Base-by-base conservation (phyloP, 2,113 vertebrate genomes). In the Aptenodytes forsteri region DNA sequence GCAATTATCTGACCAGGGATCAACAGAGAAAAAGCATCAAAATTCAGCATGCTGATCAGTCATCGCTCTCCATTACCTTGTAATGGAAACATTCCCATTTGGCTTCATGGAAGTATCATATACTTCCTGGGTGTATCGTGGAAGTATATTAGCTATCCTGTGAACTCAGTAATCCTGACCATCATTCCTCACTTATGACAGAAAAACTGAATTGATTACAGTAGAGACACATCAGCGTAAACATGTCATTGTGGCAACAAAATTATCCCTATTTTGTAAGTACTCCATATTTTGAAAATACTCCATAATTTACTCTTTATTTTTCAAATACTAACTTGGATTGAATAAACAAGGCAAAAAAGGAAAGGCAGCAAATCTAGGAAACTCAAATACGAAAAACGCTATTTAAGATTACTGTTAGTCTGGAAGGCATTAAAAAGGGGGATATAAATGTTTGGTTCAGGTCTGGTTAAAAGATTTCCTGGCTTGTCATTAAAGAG, bases 401-500 rank as follows among this genome's bases (percentile, higher is more conserved):
- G 50, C 36, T 56, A 40, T 65, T 83, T 62, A 62, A 87, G 27
- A 83, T 81, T 67, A 79, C 36, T 64, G 7, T 59, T 90, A 84
- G 69, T 78, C 88, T 87, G 66, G 52, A 87, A 92, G 36, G 54
- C 55, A 94, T 61, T 90, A 71, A 61, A 90, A 69, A 38, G 34
- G 16, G 19, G 40, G 32, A 65, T 22, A 71, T 40, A 86, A 62
- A 67, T 2, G 0, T 59, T 95, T 59, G 34, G 42, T 62, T 94
- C 80, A 80, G 70, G 61, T 91, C 83, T 96, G 73, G 83, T 79
- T 79, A 87, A 89, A 89, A 97, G 71, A 88, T 87, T 79, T 92
- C 66, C 78, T 94, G 90, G 46, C 66, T 90, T 88, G 62, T 52
- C 75, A 83, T 79, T 93, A 83, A 84, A 75, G 80, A 77, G 34